These are phyloP conservation scores for Mobula birostris DNA, from an alignment of 2,113 vertebrate species.

Conservation along the genomic window DNA sequence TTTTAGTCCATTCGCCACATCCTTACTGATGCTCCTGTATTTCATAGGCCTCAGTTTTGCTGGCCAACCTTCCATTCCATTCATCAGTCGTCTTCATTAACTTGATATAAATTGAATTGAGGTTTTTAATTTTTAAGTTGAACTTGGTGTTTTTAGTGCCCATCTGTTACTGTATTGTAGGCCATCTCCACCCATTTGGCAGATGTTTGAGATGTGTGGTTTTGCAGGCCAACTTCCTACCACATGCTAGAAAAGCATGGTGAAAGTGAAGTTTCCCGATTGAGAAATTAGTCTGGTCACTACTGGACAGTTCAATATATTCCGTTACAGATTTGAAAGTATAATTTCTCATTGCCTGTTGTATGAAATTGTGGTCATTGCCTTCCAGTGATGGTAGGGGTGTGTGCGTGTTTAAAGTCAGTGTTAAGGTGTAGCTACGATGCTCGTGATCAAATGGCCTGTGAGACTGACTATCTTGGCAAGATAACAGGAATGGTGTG, in stretches of 20 bases:
- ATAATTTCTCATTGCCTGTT: too few species aligned
- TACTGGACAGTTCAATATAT: too few species aligned
- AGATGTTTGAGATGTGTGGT: not conserved
- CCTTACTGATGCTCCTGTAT: too few species aligned
- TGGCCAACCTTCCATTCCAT: too few species aligned
- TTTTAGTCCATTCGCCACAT: not conserved
- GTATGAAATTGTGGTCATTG: too few species aligned
- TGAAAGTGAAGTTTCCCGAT: not conserved
- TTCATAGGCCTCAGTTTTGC: too few species aligned
- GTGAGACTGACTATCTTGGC: not conserved
- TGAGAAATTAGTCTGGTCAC: not conserved
- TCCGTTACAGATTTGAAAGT: too few species aligned
- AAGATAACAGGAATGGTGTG: not conserved
- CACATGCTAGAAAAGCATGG: too few species aligned
- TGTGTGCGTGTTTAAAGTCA: too few species aligned
- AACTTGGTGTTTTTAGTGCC: not conserved
- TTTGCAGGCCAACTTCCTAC: not conserved
- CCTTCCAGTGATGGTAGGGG: too few species aligned
- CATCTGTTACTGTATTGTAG: not conserved
- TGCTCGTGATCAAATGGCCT: not conserved
- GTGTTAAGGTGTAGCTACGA: not conserved
- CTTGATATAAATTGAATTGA: not conserved
- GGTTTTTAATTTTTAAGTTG: not conserved
- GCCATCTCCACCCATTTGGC: not conserved
- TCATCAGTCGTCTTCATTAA: too few species aligned